Conservation (phyloP, 1,140 invertebrate genomes). For the Archivesica marissinica region DNA sequence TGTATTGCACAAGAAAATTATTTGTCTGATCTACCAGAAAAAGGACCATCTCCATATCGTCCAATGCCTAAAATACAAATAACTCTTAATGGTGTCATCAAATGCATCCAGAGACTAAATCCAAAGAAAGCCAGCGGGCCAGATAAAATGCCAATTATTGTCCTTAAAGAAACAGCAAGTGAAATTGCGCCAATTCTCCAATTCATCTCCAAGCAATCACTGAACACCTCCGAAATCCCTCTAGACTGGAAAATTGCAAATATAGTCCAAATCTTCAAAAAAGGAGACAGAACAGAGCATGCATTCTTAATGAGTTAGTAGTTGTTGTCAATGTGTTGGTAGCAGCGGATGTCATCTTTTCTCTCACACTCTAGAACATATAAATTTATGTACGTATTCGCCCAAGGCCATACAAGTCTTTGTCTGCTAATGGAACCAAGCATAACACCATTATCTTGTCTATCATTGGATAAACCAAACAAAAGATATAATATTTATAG, state of each 20-base stretch:
- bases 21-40: neutral
- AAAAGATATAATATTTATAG: too few species aligned
- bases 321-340: too few species aligned
- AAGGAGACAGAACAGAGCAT: conserved; percentile 21
- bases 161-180: neutral
- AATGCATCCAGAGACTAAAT: neutral
- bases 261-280: conserved; percentile 5
- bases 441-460: too few species aligned
- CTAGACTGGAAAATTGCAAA: conserved; percentile 29
- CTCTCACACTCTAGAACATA: too few species aligned
- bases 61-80: neutral
- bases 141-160: neutral
- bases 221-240: conserved; percentile 2
- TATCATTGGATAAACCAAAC: too few species aligned
- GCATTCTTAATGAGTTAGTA: too few species aligned
- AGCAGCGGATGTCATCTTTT: too few species aligned
- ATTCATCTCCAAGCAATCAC: neutral
- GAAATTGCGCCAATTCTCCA: neutral
- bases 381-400: too few species aligned
- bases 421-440: too few species aligned
- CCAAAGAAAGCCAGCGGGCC: conserved; percentile 7
- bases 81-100: neutral
- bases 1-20: neutral
- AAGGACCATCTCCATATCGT: neutral
- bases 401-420: too few species aligned